Conservation (phyloP, 2,113 vertebrate species). For the Engystomops pustulosus region DNA sequence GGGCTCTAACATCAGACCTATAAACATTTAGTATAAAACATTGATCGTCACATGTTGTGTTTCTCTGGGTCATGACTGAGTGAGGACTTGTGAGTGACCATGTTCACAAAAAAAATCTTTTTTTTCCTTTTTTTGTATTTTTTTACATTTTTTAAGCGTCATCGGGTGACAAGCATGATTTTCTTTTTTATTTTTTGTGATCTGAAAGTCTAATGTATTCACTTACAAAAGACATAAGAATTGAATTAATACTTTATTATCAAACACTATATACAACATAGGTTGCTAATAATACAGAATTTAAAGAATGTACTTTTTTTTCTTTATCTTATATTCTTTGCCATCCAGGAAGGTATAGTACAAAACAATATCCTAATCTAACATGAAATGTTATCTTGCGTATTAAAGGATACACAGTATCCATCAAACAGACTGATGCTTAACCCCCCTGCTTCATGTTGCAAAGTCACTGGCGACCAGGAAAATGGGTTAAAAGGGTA, state of each 20-base stretch:
- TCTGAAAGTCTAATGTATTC: slow-evolving; percentile 90
- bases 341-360: slow-evolving; percentile 97
- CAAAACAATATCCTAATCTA: slow-evolving; percentile 95
- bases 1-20: slow-evolving; percentile 73
- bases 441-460: slow-evolving; percentile 87
- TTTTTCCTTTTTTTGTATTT: slow-evolving; percentile 73
- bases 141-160: slow-evolving; percentile 81
- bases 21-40: slow-evolving; percentile 78
- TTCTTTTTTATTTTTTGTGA: slow-evolving; percentile 71
- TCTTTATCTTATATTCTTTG: slow-evolving; percentile 82
- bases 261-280: slow-evolving; percentile 99
- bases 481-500: slow-evolving; percentile 68
- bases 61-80: slow-evolving; percentile 70
- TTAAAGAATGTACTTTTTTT: slow-evolving; percentile 79
- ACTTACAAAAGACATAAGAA: slow-evolving; percentile 99
- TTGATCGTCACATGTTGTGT: slow-evolving; percentile 71
- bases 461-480: slow-evolving; percentile 80
- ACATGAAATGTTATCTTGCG: slow-evolving; percentile 92
- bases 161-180: slow-evolving; percentile 77
- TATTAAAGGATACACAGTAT: slow-evolving; percentile 99
- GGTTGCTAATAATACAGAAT: slow-evolving; percentile 88
- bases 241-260: slow-evolving; percentile 99
- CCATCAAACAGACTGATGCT: slow-evolving; percentile 92
- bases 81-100: slow-evolving; percentile 69
- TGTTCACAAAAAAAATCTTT: slow-evolving; percentile 74